Base-by-base conservation (phyloP, 2,113 vertebrate species). In the Axis porcinus region DNA sequence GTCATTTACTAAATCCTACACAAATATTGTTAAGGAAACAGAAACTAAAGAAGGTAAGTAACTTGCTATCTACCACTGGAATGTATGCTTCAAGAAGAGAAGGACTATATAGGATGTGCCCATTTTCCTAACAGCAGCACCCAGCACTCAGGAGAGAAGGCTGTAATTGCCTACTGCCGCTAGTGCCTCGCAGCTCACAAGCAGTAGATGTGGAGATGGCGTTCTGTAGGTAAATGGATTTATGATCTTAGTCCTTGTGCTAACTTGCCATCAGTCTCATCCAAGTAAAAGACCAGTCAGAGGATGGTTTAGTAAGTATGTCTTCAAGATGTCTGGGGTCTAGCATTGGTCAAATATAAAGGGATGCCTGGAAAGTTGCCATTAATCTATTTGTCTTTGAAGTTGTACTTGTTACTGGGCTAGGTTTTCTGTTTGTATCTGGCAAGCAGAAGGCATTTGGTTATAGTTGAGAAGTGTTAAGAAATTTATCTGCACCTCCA, bases 31-130 rank as follows among this genome's bases (percentile, higher is more conserved):
- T 79, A 79, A 79, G 45, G 19, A 79, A 79, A 50, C 8, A 79
- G 15, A 50, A 79, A 50, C 76, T 79, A 47, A 79, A 33, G 15
- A 50, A 79, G 27, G 45, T 79, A 79, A 50, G 45, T 79, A 79
- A 50, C 15, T 79, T 79, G 8, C 45, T 19, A 0, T 19, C 76
- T 47, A 17, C 76, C 43, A 47, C 43, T 79, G 45, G n/a, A 74
- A 47, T 58, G 4, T 23, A 17, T 40, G 10, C 62, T 91, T 81
- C 30, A 74, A 60, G 67, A 82, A 91, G 62, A 23, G 58, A 70
- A 78, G 43, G 1, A 9, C 11, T 36, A 2, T 36, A 47, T 13
- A 45, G 28, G 13, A n/a, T 28, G 0, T 36, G 0, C 15, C 47
- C 4, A 45, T 27, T n/a, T 5, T 13, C 52, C 27, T 33, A 28